Percentiles rank a stretch among this genome's conserved stretches.
Conservation (phyloP, 2,888 invertebrate species). For the Mythimna ferrago region DNA sequence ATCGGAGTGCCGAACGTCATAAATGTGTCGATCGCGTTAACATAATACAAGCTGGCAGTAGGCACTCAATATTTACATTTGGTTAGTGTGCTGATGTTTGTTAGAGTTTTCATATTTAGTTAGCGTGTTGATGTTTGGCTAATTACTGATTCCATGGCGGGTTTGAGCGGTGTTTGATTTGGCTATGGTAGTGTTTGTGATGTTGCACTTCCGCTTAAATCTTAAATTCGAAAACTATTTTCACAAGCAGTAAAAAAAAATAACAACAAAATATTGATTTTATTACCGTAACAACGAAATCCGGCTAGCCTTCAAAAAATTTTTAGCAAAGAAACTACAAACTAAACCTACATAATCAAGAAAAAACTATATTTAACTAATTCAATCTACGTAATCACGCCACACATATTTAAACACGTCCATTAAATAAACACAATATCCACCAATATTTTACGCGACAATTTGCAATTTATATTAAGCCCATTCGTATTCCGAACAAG, state of each 20-base stretch:
- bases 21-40: too few relatives aligned
- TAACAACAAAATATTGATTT: too few relatives aligned
- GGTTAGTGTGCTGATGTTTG: not conserved
- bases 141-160: conserved; percentile 25
- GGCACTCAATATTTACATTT: conserved; percentile 12
- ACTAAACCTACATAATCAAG: too few relatives aligned
- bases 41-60: too few relatives aligned
- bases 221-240: too few relatives aligned
- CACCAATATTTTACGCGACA: conserved; percentile 2
- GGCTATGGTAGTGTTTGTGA: not conserved
- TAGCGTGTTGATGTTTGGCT: conserved; percentile 16
- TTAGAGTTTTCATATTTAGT: not conserved
- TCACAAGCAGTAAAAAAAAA: too few relatives aligned
- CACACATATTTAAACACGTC: not conserved
- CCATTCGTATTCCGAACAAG: conserved; percentile 28
- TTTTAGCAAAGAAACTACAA: too few relatives aligned
- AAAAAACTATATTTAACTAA: too few relatives aligned
- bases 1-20: too few relatives aligned
- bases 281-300: too few relatives aligned
- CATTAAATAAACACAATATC: not conserved
- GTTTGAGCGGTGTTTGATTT: conserved; percentile 6
- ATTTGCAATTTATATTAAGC: not conserved
- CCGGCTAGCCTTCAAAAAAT: too few relatives aligned
- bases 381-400: not conserved
- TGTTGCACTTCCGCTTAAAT: too few relatives aligned